Evolutionary conservation across 30 jellyfish, hydroid and myxozoan species (phyloP).

Genomic region (Hydra vulgaris): DNA sequence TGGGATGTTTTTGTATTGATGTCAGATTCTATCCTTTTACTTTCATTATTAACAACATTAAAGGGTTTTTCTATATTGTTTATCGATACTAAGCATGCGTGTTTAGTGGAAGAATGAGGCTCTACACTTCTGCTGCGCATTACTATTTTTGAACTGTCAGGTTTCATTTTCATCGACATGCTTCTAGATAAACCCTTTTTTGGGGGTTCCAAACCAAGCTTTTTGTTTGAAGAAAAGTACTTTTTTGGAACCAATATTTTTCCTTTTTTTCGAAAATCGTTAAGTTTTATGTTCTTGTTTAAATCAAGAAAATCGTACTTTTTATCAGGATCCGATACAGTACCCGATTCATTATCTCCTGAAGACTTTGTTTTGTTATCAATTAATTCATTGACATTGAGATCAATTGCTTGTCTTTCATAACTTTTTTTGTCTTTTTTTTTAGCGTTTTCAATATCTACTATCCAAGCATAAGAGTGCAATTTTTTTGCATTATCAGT

Average conservation of each 20-base stretch:
- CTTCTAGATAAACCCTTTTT: neutral
- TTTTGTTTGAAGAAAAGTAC: neutral
- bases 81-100: neutral
- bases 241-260: neutral
- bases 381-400: neutral
- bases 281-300: neutral
- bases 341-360: neutral
- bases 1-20: neutral
- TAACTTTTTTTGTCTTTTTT: neutral
- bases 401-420: neutral
- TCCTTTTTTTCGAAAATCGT: neutral
- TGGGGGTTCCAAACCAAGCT: neutral
- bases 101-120: neutral
- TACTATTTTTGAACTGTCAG: neutral
- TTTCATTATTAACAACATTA: conserved; percentile 14
- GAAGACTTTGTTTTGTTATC: neutral
- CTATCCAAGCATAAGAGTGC: neutral
- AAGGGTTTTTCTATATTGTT: neutral
- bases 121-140: neutral
- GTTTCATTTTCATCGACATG: neutral
- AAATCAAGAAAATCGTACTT: neutral
- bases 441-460: neutral
- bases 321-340: neutral
- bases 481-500: neutral
- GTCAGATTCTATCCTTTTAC: conserved; percentile 6